Evolutionary conservation across 2,113 vertebrate species (phyloP).

Genomic region (Orycteropus afer): DNA sequence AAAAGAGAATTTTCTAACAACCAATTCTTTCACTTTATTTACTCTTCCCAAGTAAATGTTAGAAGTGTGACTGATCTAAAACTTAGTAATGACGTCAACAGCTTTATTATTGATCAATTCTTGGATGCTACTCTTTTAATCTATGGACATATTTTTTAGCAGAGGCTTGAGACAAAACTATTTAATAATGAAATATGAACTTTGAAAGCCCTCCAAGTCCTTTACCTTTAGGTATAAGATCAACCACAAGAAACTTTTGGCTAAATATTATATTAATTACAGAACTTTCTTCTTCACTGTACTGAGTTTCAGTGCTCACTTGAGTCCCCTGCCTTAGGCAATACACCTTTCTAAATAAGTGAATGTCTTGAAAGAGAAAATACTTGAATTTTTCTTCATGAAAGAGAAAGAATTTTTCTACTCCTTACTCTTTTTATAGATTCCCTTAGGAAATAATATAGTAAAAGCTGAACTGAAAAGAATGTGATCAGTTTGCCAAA

Average conservation of each 20-base stretch:
- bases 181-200: constrained; percentile 85
- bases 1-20: constrained; percentile 15
- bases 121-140: constrained; percentile 78
- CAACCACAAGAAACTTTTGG: constrained; percentile 83
- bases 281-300: constrained; percentile 80
- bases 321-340: constrained; percentile 83
- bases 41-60: constrained; percentile 70
- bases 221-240: constrained; percentile 83
- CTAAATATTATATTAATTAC: constrained; percentile 87
- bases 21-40: neutral
- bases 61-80: constrained; percentile 74
- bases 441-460: constrained; percentile 68
- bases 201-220: constrained; percentile 81
- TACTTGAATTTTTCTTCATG: constrained; percentile 73
- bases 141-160: constrained; percentile 79
- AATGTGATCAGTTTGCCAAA: constrained; percentile 62
- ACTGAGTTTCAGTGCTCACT: constrained; percentile 80
- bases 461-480: constrained; percentile 70
- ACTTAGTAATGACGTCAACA: constrained; percentile 72
- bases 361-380: constrained; percentile 79
- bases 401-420: constrained; percentile 81
- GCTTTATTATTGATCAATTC: constrained; percentile 83
- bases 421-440: constrained; percentile 68
- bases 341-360: constrained; percentile 82
- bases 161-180: constrained; percentile 80